Evolutionary conservation across 2,888 invertebrate species (phyloP), one percentile per base, ranked within the genome.

Genomic region (Andrena minutula): DNA sequence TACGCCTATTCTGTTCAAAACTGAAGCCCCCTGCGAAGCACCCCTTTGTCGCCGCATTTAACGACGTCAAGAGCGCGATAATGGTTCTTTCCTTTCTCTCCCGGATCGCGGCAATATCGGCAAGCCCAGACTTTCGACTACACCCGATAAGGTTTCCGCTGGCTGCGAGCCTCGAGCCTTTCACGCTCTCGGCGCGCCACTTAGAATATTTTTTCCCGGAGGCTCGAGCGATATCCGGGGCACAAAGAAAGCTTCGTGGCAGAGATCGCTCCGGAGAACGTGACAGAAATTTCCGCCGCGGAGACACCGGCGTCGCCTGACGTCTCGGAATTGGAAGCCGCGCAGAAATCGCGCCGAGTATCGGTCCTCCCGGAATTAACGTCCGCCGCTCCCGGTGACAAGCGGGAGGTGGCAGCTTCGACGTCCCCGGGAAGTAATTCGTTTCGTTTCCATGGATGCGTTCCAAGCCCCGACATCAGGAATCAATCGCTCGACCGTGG

Each of bases 381-480:
- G 23, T 10, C 23, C 10, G 23, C 23, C 20, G 8, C 20, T 12
- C 56, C 56, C 10, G 56, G 56, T 56, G 20, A 60, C 60, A 60
- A 32, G 60, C 30, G 60, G n/a, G 26, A 28, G 10, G 23, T 8
- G 60, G n/a, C 30, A n/a, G 60, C 16, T 60, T 60, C 60, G 60
- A 56, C 56, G 12, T 60, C 30, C n/a, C 28, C 60, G 16, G 30
- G 30, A 60, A 16, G 16, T n/a, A 53, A 58, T 66, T 66, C 74
- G 56, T 70, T 49, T n/a, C 61, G 63, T 69, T 75, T 65, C 64
- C 47, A 68, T 78, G 75, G 77, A 78, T 10, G 61, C 41, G 60
- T 63, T 66, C 66, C 75, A 78, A 78, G 32, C 41, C 41, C 41
- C 63, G 63, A 3, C 35, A 23, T 35, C 63, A 3, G 30, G 56